phyloP scores from a whole-genome alignment of 2,888 invertebrate genomes.

The Furcula furcula region DNA sequence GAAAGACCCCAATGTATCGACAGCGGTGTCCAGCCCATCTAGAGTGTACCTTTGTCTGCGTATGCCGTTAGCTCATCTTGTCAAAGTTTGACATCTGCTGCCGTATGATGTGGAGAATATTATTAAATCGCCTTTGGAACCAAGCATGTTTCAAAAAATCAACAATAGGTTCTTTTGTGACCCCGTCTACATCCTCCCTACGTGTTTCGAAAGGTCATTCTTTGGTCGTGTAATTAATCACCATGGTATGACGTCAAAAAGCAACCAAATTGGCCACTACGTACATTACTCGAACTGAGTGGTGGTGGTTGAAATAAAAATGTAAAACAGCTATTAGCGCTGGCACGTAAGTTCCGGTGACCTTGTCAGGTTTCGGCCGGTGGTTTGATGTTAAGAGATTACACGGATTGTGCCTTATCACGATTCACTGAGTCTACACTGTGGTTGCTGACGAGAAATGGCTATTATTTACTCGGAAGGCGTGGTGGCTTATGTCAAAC shows the following conservation, averaged over 20 bases:
- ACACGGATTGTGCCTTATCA: not conserved
- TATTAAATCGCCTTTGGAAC: too few species aligned
- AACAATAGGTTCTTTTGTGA: not conserved
- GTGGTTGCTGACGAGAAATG: too few species aligned
- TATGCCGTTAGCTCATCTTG: too few species aligned
- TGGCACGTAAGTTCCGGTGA: slow-evolving; percentile 31
- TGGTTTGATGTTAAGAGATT: not conserved
- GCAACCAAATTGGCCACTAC: slow-evolving; percentile 9
- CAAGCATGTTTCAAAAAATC: not conserved
- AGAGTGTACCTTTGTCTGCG: too few species aligned
- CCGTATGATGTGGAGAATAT: too few species aligned
- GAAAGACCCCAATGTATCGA: too few species aligned
- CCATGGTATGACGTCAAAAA: slow-evolving; percentile 19
- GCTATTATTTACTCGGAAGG: too few species aligned
- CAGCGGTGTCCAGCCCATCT: too few species aligned
- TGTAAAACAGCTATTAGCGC: slow-evolving; percentile 33
- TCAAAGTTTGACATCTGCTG: too few species aligned
- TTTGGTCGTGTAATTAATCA: slow-evolving; percentile 7
- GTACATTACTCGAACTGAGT: not conserved
- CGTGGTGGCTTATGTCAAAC: too few species aligned
- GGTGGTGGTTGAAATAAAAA: slow-evolving; percentile 18
- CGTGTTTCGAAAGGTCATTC: slow-evolving; percentile 5
- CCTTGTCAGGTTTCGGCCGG: not conserved
- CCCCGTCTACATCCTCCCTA: too few species aligned
- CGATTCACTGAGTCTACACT: too few species aligned